phyloP scores from a whole-genome alignment of 2,797 vertebrate species.

The Acanthurus tractus region DNA sequence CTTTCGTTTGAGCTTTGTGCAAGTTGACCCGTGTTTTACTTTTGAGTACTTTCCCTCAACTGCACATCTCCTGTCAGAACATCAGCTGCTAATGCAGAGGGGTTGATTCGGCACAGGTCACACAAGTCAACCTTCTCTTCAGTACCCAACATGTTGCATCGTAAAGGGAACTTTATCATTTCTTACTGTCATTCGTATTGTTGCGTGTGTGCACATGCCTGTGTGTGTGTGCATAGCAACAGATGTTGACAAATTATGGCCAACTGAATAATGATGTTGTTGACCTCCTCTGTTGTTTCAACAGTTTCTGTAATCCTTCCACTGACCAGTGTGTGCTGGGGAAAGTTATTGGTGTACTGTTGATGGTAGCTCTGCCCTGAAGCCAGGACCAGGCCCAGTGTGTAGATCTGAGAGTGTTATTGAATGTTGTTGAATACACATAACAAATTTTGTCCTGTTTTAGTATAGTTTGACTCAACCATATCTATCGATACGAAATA shows the following conservation, averaged over 20 bases:
- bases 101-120: background rate
- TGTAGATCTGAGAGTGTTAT: constrained; percentile 43
- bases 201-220: background rate
- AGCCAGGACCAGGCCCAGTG: constrained; percentile 55
- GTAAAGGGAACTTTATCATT: no score
- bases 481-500: background rate
- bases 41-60: background rate
- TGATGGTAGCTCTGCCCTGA: constrained; percentile 70
- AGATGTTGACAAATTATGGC: background rate
- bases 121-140: background rate
- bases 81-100: constrained; percentile 34
- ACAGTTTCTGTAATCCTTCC: constrained; percentile 38
- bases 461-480: background rate
- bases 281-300: constrained; percentile 38
- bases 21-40: background rate
- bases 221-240: background rate
- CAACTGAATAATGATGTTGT: constrained; percentile 11
- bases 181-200: no score
- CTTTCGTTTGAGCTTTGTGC: constrained; percentile 6
- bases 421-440: background rate
- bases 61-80: constrained; percentile 27
- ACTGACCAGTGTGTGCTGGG: constrained; percentile 79
- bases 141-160: background rate
- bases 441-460: background rate
- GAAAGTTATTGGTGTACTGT: constrained; percentile 86